Evolutionary conservation across 2,113 vertebrate species (phyloP).

Genomic region (Melanotaenia duboulayi): DNA sequence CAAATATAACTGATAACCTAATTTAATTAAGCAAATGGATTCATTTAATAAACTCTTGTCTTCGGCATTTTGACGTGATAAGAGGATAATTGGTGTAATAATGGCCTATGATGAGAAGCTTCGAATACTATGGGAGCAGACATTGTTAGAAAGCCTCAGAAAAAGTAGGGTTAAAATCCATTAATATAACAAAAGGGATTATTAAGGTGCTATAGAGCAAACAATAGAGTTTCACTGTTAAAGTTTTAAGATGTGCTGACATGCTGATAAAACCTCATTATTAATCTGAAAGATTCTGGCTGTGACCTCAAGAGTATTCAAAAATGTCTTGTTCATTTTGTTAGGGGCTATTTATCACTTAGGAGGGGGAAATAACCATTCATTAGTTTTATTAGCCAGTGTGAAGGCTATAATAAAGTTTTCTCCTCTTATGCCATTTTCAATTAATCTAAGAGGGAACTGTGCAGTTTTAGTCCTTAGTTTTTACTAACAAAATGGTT

Average conservation of each 20-base stretch:
- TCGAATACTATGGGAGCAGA: not conserved
- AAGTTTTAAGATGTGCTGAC: conserved; percentile 27
- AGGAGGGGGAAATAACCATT: not conserved
- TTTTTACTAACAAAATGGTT: too few relatives aligned
- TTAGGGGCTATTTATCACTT: not conserved
- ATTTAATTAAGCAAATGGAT: not conserved
- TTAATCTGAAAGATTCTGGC: conserved; percentile 28
- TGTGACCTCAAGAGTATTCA: not conserved
- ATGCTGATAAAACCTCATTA: conserved; percentile 38
- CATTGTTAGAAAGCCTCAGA: conserved; percentile 12
- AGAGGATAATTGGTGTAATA: conserved; percentile 28
- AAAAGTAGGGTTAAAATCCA: conserved; percentile 51
- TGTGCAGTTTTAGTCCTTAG: too few relatives aligned
- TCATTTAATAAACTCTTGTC: not conserved
- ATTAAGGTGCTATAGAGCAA: conserved; percentile 37
- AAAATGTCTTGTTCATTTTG: not conserved
- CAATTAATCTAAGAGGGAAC: too few relatives aligned
- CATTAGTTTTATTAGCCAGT: not conserved
- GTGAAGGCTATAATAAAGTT: too few relatives aligned
- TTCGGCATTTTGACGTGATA: conserved; percentile 9
- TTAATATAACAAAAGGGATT: conserved; percentile 49
- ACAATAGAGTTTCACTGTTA: conserved; percentile 24
- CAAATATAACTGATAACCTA: too few relatives aligned
- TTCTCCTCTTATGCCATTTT: too few relatives aligned
- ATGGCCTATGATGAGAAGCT: conserved; percentile 21